phyloP scores from a whole-genome alignment of 2,888 invertebrate species.

The Phaonia tiefii region DNA sequence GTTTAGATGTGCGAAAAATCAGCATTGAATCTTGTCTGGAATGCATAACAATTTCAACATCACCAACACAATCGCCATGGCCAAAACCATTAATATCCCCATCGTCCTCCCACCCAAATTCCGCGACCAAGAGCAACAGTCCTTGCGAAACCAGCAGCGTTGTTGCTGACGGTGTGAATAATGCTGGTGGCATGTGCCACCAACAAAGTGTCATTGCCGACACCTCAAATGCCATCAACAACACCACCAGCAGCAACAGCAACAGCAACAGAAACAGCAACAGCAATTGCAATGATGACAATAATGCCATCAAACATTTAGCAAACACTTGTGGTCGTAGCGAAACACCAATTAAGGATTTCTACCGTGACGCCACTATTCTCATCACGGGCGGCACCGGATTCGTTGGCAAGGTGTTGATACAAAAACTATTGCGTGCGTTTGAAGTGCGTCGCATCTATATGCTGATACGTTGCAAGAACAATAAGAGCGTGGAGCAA shows the following conservation, averaged over 20 bases:
- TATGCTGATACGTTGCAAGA: conserved; percentile 79
- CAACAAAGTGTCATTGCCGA: conserved; percentile 47
- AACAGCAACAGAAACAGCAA: conserved; percentile 1
- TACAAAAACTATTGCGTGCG: conserved; percentile 78
- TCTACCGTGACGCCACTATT: conserved; percentile 78
- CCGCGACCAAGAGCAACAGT: conserved; percentile 16
- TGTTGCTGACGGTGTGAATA: conserved; percentile 58
- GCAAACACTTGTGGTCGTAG: conserved; percentile 39
- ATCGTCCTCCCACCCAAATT: conserved; percentile 60
- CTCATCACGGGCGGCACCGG: conserved; percentile 81
- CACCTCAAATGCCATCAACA: conserved; percentile 21
- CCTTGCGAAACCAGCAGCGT: conserved; percentile 53
- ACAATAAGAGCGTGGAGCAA: conserved; percentile 77
- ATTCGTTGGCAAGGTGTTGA: conserved; percentile 80
- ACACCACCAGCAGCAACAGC: conserved; percentile 44
- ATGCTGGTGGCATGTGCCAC: conserved; percentile 13
- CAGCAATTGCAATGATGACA: neutral
- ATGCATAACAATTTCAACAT: conserved; percentile 72
- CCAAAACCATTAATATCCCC: conserved; percentile 64
- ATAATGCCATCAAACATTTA: conserved; percentile 27
- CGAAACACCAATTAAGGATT: conserved; percentile 75
- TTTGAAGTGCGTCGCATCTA: conserved; percentile 79
- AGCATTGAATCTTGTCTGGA: conserved; percentile 47
- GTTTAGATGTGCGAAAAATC: conserved; percentile 38
- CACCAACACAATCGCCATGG: conserved; percentile 28